Conservation (phyloP, 1,140 invertebrate species). For the Danaus melanippus region DNA sequence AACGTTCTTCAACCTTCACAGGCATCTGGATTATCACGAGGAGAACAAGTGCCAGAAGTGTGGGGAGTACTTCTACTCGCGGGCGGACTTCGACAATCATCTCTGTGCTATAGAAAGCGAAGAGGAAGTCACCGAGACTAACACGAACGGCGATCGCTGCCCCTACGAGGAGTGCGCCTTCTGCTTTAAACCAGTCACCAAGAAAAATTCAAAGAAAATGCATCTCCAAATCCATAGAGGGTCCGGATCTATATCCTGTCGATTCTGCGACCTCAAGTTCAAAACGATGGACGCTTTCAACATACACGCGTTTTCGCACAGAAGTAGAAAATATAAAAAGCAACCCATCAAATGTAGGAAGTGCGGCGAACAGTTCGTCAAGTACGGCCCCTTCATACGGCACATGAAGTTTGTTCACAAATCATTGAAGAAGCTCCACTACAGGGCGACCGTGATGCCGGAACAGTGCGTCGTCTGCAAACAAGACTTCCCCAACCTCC, state of each 20-base stretch:
- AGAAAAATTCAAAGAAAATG: slow-evolving; percentile 39
- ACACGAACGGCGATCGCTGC: slow-evolving; percentile 21
- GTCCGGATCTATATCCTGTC: slow-evolving; percentile 61
- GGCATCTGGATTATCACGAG: slow-evolving; percentile 65
- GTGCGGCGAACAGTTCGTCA: slow-evolving; percentile 59
- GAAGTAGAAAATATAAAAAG: slow-evolving; percentile 61
- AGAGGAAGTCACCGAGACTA: slow-evolving; percentile 34
- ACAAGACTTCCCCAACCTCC: slow-evolving; percentile 59
- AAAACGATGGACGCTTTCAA: slow-evolving; percentile 66
- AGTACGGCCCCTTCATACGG: slow-evolving; percentile 60
- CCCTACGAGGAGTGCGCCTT: slow-evolving; percentile 64
- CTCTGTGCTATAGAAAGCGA: slow-evolving; percentile 63
- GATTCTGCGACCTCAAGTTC: slow-evolving; percentile 63
- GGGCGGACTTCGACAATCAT: slow-evolving; percentile 54
- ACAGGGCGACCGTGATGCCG: slow-evolving; percentile 46
- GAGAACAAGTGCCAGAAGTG: slow-evolving; percentile 68
- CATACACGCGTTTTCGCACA: slow-evolving; percentile 63
- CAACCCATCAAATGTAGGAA: slow-evolving; percentile 62
- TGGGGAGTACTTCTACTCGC: slow-evolving; percentile 62
- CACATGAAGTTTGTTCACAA: slow-evolving; percentile 62
- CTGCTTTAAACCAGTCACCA: slow-evolving; percentile 65
- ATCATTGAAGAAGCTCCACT: slow-evolving; percentile 54
- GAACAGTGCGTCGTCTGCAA: slow-evolving; percentile 60
- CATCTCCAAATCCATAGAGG: slow-evolving; percentile 55
- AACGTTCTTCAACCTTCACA: slow-evolving; percentile 58